Percentiles rank a stretch among this genome's conserved stretches.
These are phyloP conservation scores for Tenebrosternarchus preto DNA, from an alignment of 2,113 vertebrate species.

Conservation along the genomic window DNA sequence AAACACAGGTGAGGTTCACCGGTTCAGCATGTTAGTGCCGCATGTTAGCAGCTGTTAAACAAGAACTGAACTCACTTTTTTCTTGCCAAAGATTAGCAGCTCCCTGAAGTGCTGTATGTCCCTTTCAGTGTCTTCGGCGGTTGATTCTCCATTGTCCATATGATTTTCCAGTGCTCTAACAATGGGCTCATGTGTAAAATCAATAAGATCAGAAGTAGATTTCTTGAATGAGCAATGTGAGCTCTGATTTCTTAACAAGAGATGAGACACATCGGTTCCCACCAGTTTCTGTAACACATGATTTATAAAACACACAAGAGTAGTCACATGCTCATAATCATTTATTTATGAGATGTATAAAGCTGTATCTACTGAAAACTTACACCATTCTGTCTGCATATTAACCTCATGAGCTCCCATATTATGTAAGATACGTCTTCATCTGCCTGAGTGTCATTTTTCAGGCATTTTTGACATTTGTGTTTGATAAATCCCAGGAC, in stretches of 20 bases:
- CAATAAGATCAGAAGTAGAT: conserved; percentile 1
- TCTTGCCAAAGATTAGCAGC: conserved; percentile 1
- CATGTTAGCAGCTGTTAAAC: background rate
- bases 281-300: conserved; percentile 16
- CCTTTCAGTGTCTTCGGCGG: background rate
- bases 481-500: background rate
- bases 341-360: background rate
- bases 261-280: conserved; percentile 13
- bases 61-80: background rate
- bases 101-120: background rate
- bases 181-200: conserved; percentile 9
- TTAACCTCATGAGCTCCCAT: conserved; percentile 7
- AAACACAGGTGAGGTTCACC: background rate
- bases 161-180: background rate
- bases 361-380: background rate
- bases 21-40: background rate
- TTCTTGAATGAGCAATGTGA: background rate
- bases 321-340: background rate
- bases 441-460: background rate
- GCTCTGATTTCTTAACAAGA: background rate
- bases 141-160: background rate
- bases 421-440: background rate
- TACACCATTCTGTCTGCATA: conserved; percentile 15
- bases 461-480: background rate
- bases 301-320: background rate